Percentiles rank a stretch among this genome's conserved stretches.
These are phyloP conservation scores for Characodon lateralis DNA, from an alignment of 2,797 vertebrate genomes.

Conservation along the genomic window DNA sequence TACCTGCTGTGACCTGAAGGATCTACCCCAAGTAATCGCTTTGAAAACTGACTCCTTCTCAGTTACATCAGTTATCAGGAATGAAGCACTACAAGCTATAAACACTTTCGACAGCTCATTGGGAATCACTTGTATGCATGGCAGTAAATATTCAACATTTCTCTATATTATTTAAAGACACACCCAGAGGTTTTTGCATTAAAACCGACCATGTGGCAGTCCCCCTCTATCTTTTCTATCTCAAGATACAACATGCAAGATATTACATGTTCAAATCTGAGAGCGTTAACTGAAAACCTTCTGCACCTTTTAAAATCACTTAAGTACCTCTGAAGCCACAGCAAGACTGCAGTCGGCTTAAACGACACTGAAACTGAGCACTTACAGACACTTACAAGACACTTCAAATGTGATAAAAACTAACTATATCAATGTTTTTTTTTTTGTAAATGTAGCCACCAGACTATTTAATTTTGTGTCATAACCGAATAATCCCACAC, in stretches of 20 bases:
- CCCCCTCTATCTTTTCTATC: neutral
- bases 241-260: neutral
- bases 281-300: neutral
- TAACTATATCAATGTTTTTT: neutral
- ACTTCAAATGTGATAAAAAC: neutral
- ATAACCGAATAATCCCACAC: neutral
- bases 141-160: slow-evolving; percentile 1
- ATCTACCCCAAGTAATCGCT: neutral
- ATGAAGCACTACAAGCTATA: neutral
- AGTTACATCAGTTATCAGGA: slow-evolving; percentile 3
- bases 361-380: neutral
- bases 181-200: neutral
- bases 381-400: neutral
- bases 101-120: slow-evolving; percentile 1
- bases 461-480: neutral
- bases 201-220: neutral
- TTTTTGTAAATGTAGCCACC: neutral
- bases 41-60: neutral
- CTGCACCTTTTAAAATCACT: neutral
- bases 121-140: neutral
- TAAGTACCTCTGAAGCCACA: neutral
- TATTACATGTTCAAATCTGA: neutral
- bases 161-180: neutral
- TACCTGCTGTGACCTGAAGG: neutral
- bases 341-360: neutral